A percentile compares a stretch with the other conserved stretches of the same genome.
Evolutionary conservation across 2,888 invertebrate species (phyloP).

Genomic region (Eurois occulta): DNA sequence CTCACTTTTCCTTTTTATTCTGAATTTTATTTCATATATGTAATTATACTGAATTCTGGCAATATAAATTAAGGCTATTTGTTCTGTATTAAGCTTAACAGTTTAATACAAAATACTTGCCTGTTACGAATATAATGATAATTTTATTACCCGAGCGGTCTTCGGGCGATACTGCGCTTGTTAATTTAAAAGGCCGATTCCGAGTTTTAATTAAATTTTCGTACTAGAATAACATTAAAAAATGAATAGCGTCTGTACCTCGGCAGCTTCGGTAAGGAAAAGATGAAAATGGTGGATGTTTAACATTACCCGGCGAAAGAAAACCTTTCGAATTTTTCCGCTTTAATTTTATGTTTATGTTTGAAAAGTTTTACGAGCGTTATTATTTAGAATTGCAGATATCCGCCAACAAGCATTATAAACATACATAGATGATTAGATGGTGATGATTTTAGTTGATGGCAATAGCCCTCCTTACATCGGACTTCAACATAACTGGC

Average conservation of each 20-base stretch:
- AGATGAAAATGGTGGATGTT: slow-evolving; percentile 57
- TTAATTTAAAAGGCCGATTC: slow-evolving; percentile 76
- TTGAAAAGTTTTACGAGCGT: slow-evolving; percentile 31
- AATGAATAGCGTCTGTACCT: slow-evolving; percentile 71
- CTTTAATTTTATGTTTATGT: slow-evolving; percentile 48
- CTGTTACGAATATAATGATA: slow-evolving; percentile 72
- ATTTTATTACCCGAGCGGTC: slow-evolving; percentile 74
- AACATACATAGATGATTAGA: background rate
- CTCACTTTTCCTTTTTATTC: background rate
- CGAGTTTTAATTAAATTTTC: slow-evolving; percentile 83
- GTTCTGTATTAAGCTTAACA: slow-evolving; percentile 16
- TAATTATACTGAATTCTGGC: background rate
- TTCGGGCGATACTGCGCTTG: slow-evolving; percentile 72
- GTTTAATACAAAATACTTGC: slow-evolving; percentile 27
- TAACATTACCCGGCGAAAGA: slow-evolving; percentile 35
- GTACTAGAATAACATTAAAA: slow-evolving; percentile 74
- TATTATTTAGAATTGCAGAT: slow-evolving; percentile 12
- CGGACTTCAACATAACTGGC: too few relatives aligned
- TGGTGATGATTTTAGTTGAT: background rate
- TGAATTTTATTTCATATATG: background rate
- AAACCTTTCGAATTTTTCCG: slow-evolving; percentile 42
- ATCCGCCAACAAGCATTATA: background rate
- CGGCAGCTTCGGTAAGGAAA: slow-evolving; percentile 63
- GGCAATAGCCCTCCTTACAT: too few relatives aligned
- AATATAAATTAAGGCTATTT: slow-evolving; percentile 13